Conservation (phyloP, 2,888 invertebrate genomes). For the Patella ulyssiponensis region DNA sequence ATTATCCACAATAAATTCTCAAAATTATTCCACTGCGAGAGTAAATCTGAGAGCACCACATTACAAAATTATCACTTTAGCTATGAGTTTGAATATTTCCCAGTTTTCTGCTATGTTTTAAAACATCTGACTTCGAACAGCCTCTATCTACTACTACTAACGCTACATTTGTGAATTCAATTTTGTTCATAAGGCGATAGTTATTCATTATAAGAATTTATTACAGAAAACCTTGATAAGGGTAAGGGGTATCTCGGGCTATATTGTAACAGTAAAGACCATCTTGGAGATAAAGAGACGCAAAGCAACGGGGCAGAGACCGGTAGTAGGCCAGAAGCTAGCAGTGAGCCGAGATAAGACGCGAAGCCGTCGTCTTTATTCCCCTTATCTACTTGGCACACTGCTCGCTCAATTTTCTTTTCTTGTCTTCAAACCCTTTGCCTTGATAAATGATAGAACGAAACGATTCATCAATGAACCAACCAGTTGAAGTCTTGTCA, state of each 20-base stretch:
- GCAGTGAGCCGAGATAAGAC: background rate
- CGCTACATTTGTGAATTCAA: slow-evolving; percentile 27
- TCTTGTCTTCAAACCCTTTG: too few relatives aligned
- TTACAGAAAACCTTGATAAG: slow-evolving; percentile 14
- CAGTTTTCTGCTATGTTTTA: too few relatives aligned
- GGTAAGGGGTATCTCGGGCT: slow-evolving; percentile 10
- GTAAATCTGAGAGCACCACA: too few relatives aligned
- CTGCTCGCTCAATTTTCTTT: background rate
- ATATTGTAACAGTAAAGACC: slow-evolving; percentile 9
- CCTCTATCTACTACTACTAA: slow-evolving; percentile 7
- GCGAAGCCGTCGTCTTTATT: slow-evolving; percentile 7
- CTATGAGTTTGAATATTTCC: too few relatives aligned
- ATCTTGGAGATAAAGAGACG: background rate
- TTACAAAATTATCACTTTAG: too few relatives aligned
- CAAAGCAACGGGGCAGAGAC: slow-evolving; percentile 4
- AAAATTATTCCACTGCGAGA: too few relatives aligned
- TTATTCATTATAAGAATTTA: slow-evolving; percentile 31
- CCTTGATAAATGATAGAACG: too few relatives aligned
- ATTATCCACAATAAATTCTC: too few relatives aligned
- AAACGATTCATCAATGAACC: too few relatives aligned
- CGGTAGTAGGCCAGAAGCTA: background rate
- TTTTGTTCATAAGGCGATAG: slow-evolving; percentile 22
- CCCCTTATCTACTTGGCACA: slow-evolving; percentile 2
- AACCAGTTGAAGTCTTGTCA: too few relatives aligned
- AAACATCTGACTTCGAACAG: too few relatives aligned